phyloP scores from a whole-genome alignment of 2,113 vertebrate species.

The Hyaena hyaena region DNA sequence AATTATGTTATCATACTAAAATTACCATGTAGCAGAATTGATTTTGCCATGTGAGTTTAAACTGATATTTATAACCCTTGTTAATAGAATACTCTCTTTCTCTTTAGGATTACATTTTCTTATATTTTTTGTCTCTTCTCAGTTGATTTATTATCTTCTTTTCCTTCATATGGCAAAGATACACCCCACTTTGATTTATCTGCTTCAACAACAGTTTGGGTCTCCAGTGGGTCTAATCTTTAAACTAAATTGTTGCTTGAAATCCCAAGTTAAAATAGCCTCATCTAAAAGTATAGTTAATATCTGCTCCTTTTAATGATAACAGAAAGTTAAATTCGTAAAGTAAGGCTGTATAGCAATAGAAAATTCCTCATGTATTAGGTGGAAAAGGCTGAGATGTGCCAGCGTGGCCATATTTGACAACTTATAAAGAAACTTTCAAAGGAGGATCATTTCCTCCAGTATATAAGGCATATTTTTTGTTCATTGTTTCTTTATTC shows the following conservation, averaged over 20 bases:
- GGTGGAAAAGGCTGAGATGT: neutral
- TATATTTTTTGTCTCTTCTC: neutral
- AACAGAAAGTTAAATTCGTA: constrained; percentile 27
- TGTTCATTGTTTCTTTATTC: neutral
- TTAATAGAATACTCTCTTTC: constrained; percentile 41
- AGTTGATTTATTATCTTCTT: neutral
- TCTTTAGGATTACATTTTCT: neutral
- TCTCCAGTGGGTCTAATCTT: neutral
- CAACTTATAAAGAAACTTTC: constrained; percentile 24
- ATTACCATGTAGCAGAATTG: neutral
- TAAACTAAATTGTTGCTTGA: neutral
- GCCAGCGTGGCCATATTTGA: neutral
- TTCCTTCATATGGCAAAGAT: neutral
- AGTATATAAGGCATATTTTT: neutral
- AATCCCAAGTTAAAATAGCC: constrained; percentile 29
- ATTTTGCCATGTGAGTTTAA: constrained; percentile 54
- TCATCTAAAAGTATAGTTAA: neutral
- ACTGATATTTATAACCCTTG: neutral
- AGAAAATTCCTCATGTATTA: neutral
- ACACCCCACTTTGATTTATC: neutral
- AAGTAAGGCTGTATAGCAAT: neutral
- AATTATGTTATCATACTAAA: neutral
- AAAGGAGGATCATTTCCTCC: neutral
- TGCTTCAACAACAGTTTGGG: neutral
- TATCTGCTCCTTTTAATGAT: neutral